These are phyloP conservation scores for Fukomys damarensis DNA, from an alignment of 2,113 vertebrate species.

Conservation along the genomic window DNA sequence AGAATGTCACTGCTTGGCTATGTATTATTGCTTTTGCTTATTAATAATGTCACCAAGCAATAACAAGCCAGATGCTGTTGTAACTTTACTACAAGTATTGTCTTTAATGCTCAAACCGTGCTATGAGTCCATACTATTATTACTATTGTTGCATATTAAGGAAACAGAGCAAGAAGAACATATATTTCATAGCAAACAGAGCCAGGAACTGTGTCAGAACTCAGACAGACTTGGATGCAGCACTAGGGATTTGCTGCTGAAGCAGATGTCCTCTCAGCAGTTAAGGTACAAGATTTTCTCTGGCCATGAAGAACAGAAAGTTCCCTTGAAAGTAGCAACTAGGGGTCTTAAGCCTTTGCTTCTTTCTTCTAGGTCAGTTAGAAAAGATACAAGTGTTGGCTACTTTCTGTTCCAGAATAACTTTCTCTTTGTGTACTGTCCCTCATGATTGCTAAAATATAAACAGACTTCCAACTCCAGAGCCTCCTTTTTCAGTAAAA, in stretches of 20 bases:
- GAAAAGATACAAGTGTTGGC: not conserved
- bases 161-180: not conserved
- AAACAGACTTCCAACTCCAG: not conserved
- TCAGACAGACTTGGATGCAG: not conserved
- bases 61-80: not conserved
- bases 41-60: not conserved
- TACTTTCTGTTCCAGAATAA: not conserved
- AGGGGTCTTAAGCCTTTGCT: not conserved
- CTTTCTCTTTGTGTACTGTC: not conserved
- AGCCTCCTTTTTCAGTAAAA: not conserved
- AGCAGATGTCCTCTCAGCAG: not conserved
- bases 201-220: not conserved
- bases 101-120: not conserved
- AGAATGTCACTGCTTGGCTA: not conserved
- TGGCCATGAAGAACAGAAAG: not conserved
- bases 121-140: not conserved
- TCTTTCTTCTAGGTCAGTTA: not conserved
- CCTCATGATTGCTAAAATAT: not conserved
- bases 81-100: not conserved
- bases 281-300: not conserved
- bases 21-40: not conserved
- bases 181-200: not conserved
- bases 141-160: not conserved
- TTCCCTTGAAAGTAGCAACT: not conserved
- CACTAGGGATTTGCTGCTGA: too few species aligned